Evolutionary conservation across 2,888 invertebrate genomes (phyloP), one percentile per base, ranked within the genome.

Genomic region (Lypha dubia): DNA sequence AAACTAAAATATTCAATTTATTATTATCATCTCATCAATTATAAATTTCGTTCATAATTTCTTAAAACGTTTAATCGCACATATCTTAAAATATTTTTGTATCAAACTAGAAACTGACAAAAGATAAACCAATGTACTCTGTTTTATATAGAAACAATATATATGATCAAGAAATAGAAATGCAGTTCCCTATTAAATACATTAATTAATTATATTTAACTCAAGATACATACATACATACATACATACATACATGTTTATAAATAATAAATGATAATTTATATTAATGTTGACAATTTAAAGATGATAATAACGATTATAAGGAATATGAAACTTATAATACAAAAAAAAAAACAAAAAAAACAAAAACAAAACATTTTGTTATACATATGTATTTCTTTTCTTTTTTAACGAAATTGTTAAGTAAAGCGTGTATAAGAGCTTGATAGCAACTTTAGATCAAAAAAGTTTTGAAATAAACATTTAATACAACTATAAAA

Each of bases 181-280:
- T 58, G 71, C 76, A 80, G 84, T 84, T 84, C 75, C 84, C 79
- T 80, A 84, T 76, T 84, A 71, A 76, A 71, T 75, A 65, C 41
- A 65, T 67, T 63, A 28, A 65, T 67, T 63, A 28, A 79, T 44
- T 60, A 80, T 53, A 73, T 70, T 53, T 46, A 70, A 63, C 35
- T 22, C 82, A 76, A 71, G 11, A 65, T 71, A 73, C 24, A 77
- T 60, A n/a, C n/a, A n/a, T n/a, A n/a, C n/a, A n/a, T n/a, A n/a
- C n/a, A n/a, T n/a, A n/a, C n/a, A n/a, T n/a, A n/a, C n/a, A 65
- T 71, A 73, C 24, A 77, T 60, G 71, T 67, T 51, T 76, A 67
- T 58, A 38, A 49, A 71, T 35, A 79, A 53, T 22, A 70, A 80
- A 51, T 17, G 1, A 70, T 62, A 63, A 49, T 60, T 75, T 79